Evolutionary conservation across 2,113 vertebrate genomes (phyloP), one percentile per base, ranked within the genome.

Genomic region (Rhadina sibilatrix): DNA sequence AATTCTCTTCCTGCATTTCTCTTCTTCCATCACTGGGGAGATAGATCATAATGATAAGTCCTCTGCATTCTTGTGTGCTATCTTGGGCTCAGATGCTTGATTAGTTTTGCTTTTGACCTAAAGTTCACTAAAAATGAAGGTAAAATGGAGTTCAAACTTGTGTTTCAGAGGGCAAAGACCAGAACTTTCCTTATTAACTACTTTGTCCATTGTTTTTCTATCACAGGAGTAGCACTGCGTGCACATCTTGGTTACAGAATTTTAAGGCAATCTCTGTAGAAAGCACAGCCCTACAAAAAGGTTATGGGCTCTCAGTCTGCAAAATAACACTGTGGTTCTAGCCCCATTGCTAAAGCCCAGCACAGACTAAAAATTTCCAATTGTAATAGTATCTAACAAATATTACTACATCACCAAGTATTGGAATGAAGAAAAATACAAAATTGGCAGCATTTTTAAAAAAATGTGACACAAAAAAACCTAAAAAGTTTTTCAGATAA

Each of bases 91-190:
- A 69, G 76, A 63, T 56, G 21, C 53, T 95, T 92, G 87, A 93
- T 94, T 82, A 92, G 33, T 87, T 93, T 96, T 89, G 50, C 20
- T 87, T 93, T 96, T 94, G 69, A 93, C 65, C 50, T 79, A 89
- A 88, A 70, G 61, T 20, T 68, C 82, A 88, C 38, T 72, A 76
- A 90, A 93, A 96, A 87, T 90, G 33, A 82, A 94, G 83, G 82
- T 50, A 90, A 94, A 96, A 96, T 93, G 94, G 93, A 92, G 76
- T 93, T 94, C 57, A 93, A 42, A 70, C 71, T 89, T 90, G n/a
- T 87, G 53, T 84, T 96, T 91, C 79, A 79, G 68, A 95, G 61
- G 79, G 90, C 94, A 83, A 90, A 93, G 30, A 70, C 50, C 38
- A 90, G 44, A 91, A 71, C 44, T 86, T 70, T 91, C 18, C 75